A percentile compares a stretch with the other conserved stretches of the same genome.
Conservation (phyloP, 2,113 vertebrate species). For the Apteryx mantelli region DNA sequence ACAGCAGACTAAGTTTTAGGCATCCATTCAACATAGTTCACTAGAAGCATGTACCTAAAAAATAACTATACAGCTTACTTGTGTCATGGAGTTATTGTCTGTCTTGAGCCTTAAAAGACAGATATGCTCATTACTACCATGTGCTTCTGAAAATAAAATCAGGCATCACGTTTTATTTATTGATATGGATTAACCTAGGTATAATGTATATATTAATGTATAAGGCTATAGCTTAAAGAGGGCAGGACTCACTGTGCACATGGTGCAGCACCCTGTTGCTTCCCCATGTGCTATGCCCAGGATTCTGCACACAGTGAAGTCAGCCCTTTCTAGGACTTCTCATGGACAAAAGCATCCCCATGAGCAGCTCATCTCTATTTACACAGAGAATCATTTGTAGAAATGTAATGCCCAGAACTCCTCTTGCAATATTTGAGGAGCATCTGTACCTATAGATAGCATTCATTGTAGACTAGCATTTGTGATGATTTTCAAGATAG, state of each 20-base stretch:
- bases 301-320: fast-evolving
- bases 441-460: fast-evolving
- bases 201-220: no score
- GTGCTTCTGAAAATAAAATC: background rate
- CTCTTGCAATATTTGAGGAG: background rate
- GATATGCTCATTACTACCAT: background rate
- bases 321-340: background rate
- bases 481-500: background rate
- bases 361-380: background rate
- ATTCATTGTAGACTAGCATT: background rate
- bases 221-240: background rate
- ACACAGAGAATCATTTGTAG: background rate
- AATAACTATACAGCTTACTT: background rate
- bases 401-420: background rate
- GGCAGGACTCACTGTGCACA: background rate
- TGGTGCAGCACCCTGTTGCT: fast-evolving
- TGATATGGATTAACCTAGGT: background rate
- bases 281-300: background rate
- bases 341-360: background rate
- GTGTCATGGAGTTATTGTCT: background rate
- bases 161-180: background rate
- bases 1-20: background rate
- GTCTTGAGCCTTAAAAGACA: background rate
- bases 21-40: background rate
- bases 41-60: background rate